A percentile compares a stretch with the other conserved stretches of the same genome.
Evolutionary conservation across 1,140 invertebrate species (phyloP).

Genomic region (Drosophila triauraria): DNA sequence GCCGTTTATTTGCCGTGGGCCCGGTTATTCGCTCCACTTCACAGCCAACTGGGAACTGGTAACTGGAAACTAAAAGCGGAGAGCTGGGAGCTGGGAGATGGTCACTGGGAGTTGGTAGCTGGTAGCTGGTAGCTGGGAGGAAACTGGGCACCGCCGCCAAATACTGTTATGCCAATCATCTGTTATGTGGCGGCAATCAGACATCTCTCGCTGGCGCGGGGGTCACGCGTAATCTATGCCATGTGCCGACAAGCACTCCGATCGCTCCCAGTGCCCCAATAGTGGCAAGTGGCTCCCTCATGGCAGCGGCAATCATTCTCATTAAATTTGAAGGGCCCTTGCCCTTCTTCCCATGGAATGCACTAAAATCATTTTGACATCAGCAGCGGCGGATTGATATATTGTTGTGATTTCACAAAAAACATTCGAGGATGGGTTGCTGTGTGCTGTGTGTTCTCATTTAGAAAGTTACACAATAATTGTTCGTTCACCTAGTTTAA

Average conservation of each 20-base stretch:
- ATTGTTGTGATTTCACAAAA: constrained; percentile 10
- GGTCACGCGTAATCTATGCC: constrained; percentile 42
- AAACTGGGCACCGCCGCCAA: constrained; percentile 22
- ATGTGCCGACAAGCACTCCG: constrained; percentile 23
- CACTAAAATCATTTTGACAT: constrained; percentile 17
- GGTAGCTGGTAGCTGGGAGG: neutral
- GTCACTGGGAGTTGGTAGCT: neutral
- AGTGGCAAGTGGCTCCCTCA: constrained; percentile 5
- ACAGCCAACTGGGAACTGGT: constrained; percentile 19
- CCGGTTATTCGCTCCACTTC: constrained; percentile 31
- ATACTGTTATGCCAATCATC: constrained; percentile 38
- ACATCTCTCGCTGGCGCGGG: neutral
- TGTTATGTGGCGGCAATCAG: constrained; percentile 25
- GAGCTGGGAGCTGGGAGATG: neutral
- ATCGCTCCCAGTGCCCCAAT: constrained; percentile 21
- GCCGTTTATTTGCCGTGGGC: constrained; percentile 19
- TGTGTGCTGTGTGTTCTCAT: neutral
- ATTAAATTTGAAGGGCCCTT: constrained; percentile 16
- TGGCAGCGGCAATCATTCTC: constrained; percentile 12
- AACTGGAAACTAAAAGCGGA: neutral
- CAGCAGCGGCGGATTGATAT: constrained; percentile 1
- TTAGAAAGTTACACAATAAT: constrained; percentile 9
- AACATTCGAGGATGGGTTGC: neutral
- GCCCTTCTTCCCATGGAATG: neutral
- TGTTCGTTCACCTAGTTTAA: constrained; percentile 11